These are phyloP conservation scores for Holacanthella duospinosa DNA, from an alignment of 2,888 invertebrate species.

Conservation along the genomic window DNA sequence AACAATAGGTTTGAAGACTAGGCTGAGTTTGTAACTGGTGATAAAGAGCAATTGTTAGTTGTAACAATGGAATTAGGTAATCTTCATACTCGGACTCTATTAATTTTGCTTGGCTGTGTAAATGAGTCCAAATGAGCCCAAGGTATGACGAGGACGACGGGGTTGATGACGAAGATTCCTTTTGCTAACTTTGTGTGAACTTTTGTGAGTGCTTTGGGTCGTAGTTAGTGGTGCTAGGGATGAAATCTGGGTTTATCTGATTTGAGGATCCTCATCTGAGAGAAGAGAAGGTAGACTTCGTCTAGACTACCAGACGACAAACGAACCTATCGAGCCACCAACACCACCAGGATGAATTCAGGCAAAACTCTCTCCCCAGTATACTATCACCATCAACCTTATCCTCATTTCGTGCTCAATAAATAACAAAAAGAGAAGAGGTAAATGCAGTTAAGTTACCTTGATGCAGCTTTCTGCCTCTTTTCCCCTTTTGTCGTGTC, in stretches of 20 bases:
- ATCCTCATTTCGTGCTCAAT: no score
- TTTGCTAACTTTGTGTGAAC: background rate
- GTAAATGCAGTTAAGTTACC: background rate
- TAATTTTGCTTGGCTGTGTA: no score
- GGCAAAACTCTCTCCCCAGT: no score
- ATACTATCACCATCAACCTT: no score
- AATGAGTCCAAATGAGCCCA: background rate
- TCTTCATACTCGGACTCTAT: background rate
- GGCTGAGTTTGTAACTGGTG: no score
- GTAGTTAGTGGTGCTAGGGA: background rate
- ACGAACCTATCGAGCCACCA: background rate
- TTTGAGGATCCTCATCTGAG: background rate
- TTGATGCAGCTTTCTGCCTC: no score
- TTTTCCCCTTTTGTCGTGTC: no score
- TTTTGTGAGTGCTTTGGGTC: background rate
- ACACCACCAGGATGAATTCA: background rate
- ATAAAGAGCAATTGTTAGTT: no score
- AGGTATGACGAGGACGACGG: background rate
- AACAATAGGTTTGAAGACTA: no score
- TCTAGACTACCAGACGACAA: background rate
- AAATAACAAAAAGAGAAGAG: background rate
- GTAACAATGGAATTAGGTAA: background rate
- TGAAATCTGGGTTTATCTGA: background rate
- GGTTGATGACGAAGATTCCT: background rate
- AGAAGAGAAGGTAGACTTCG: background rate